phyloP scores from a whole-genome alignment of 2,113 vertebrate species.

The human (Homo sapiens) region DNA sequence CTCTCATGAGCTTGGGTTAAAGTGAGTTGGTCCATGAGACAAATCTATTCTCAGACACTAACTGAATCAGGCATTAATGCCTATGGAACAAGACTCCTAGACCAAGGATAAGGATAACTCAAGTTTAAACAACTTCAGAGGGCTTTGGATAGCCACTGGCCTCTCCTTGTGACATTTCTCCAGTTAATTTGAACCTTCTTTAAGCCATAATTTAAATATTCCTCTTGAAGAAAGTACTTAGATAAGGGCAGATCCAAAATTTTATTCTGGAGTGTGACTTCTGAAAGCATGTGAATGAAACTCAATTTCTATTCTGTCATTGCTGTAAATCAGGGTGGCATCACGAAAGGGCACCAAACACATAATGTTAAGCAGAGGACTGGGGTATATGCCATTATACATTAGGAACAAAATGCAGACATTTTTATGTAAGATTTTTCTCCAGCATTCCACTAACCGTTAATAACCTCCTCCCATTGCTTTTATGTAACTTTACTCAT shows the following conservation, averaged over 20 bases:
- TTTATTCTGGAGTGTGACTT: not conserved
- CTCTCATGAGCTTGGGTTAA: not conserved
- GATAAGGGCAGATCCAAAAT: slow-evolving; percentile 23
- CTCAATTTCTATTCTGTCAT: slow-evolving; percentile 38
- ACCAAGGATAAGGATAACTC: not conserved
- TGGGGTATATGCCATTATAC: not conserved
- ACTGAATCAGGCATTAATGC: not conserved
- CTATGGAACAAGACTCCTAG: not conserved
- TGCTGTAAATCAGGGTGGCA: not conserved
- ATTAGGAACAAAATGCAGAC: not conserved
- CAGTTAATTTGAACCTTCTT: not conserved
- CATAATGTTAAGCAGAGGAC: not conserved
- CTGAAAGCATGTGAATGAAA: slow-evolving; percentile 19
- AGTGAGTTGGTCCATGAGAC: not conserved
- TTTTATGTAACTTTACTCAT: slow-evolving; percentile 55
- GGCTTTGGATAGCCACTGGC: not conserved
- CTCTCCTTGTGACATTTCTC: not conserved
- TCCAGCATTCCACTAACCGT: not conserved
- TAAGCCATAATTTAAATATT: not conserved
- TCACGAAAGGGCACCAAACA: not conserved
- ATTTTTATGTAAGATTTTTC: not conserved
- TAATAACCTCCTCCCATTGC: not conserved
- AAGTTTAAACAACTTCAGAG: not conserved
- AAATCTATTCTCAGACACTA: not conserved
- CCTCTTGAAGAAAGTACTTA: slow-evolving; percentile 7